These are phyloP conservation scores for Nymphalis urticae DNA, from an alignment of 2,888 invertebrate species.

Conservation along the genomic window DNA sequence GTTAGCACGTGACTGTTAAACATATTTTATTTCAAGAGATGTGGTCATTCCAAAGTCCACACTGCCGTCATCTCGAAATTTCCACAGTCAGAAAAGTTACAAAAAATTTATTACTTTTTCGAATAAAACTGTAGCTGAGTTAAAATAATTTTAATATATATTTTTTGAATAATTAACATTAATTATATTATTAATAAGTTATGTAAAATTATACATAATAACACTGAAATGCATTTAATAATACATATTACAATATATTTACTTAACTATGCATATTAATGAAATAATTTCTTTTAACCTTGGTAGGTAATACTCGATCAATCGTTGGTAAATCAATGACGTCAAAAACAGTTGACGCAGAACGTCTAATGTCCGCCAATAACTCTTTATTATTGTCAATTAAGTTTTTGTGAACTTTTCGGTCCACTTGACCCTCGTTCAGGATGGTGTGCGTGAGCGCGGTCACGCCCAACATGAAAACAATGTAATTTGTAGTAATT, in stretches of 20 bases:
- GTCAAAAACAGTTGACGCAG: slow-evolving; percentile 68
- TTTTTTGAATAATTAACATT: too few species aligned
- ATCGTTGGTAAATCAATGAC: slow-evolving; percentile 53
- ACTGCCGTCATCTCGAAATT: too few species aligned
- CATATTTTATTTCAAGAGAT: slow-evolving; percentile 54
- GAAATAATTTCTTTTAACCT: slow-evolving; percentile 35
- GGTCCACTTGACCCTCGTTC: slow-evolving; percentile 70
- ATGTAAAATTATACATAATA: too few species aligned
- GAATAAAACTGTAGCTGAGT: too few species aligned
- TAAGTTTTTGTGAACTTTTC: slow-evolving; percentile 67
- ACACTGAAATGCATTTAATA: background rate
- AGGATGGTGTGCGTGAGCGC: slow-evolving; percentile 54
- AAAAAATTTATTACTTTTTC: too few species aligned
- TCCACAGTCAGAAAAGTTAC: too few species aligned
- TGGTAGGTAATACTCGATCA: slow-evolving; percentile 40
- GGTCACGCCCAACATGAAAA: slow-evolving; percentile 49
- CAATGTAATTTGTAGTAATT: slow-evolving; percentile 9
- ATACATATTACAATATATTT: background rate
- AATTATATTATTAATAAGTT: too few species aligned
- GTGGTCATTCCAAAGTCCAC: slow-evolving; percentile 18
- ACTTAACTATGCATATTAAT: slow-evolving; percentile 16
- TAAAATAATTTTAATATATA: too few species aligned
- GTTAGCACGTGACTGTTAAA: slow-evolving; percentile 46
- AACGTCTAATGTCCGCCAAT: slow-evolving; percentile 55
- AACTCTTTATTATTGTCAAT: slow-evolving; percentile 68